Conservation (phyloP, 2,888 invertebrate genomes). For the Drosophila robusta region DNA sequence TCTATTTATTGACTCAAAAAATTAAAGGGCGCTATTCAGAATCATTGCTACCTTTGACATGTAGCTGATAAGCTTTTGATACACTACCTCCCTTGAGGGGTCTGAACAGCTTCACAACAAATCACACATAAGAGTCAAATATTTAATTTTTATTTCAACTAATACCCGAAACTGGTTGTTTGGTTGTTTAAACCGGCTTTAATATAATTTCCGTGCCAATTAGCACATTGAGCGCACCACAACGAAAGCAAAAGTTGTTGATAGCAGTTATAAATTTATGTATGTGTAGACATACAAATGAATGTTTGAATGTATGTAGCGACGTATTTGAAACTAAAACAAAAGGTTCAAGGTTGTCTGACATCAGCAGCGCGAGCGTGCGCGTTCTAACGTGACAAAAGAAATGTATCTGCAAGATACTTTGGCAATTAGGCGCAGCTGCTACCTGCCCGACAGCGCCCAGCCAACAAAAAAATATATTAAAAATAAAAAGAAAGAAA, state of each 20-base stretch:
- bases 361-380: conserved; percentile 60
- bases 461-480: conserved; percentile 10
- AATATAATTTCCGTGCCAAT: conserved; percentile 75
- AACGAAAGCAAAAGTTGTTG: conserved; percentile 76
- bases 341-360: conserved; percentile 78
- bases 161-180: conserved; percentile 64
- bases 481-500: conserved; percentile 4
- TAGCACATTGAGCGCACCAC: conserved; percentile 56
- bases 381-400: conserved; percentile 72
- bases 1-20: no score
- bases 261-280: conserved; percentile 49
- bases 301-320: neutral
- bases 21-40: neutral
- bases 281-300: neutral
- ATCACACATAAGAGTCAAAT: conserved; percentile 12
- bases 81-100: neutral
- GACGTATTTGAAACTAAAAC: conserved; percentile 53
- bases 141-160: conserved; percentile 34
- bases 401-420: conserved; percentile 77
- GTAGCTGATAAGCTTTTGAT: neutral
- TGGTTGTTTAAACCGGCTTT: conserved; percentile 67
- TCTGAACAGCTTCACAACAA: neutral
- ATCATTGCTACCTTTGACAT: neutral
- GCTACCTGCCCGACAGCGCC: conserved; percentile 63
- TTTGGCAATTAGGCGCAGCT: conserved; percentile 75